A percentile compares a stretch with the other conserved stretches of the same genome.
Conservation (phyloP, 37 sponge, comb jelly and placozoan species). For the Sycon ciliatum region DNA sequence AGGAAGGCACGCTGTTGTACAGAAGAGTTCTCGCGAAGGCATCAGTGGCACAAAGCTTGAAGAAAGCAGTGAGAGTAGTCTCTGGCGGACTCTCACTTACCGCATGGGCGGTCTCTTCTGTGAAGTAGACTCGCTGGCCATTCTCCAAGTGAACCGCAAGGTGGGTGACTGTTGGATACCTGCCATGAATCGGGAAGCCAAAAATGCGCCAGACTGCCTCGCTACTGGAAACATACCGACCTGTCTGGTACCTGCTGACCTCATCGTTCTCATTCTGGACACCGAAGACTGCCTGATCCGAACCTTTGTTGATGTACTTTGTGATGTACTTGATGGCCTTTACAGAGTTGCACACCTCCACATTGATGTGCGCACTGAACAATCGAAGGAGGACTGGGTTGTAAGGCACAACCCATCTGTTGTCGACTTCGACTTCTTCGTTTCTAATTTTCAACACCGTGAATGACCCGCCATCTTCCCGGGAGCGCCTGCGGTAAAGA, state of each 20-base stretch:
- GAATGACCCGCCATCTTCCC: constrained; percentile 46
- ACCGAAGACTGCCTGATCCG: constrained; percentile 24
- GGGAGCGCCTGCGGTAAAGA: constrained; percentile 22
- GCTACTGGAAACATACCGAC: constrained; percentile 26
- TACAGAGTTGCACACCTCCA: constrained; percentile 36
- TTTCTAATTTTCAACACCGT: too few species aligned
- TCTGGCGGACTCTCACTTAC: not conserved
- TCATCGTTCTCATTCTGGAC: constrained; percentile 28
- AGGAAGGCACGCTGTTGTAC: too few species aligned
- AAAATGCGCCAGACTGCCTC: constrained; percentile 48
- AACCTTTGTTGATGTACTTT: constrained; percentile 51
- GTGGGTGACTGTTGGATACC: constrained; percentile 21
- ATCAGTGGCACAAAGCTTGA: constrained; percentile 28
- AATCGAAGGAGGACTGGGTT: constrained; percentile 22
- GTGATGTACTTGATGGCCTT: constrained; percentile 43
- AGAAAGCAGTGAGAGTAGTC: constrained; percentile 41
- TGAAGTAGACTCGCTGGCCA: constrained; percentile 36
- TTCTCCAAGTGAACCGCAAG: constrained; percentile 45
- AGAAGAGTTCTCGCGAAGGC: constrained; percentile 32
- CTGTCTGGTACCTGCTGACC: constrained; percentile 21
- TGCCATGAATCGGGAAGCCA: constrained; percentile 33
- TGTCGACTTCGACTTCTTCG: too few species aligned
- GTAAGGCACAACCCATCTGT: constrained; percentile 48
- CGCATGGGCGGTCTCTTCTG: constrained; percentile 14
- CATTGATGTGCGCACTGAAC: constrained; percentile 35